Conservation (phyloP, 2,113 vertebrate genomes). For the Deroptyus accipitrinus region DNA sequence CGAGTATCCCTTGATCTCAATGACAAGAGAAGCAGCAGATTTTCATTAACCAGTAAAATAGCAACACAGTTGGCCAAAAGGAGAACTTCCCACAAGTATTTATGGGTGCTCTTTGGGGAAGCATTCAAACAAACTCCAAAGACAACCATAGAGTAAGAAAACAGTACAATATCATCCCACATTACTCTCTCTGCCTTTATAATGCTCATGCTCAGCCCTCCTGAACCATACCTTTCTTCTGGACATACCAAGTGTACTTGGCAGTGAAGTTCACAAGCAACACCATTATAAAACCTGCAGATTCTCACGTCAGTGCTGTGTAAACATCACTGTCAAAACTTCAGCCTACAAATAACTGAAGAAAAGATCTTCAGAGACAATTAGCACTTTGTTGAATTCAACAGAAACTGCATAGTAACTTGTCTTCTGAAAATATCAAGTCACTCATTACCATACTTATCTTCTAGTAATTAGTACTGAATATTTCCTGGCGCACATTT, state of each 20-base stretch:
- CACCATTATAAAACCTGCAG: background rate
- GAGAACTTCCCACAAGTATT: constrained; percentile 22
- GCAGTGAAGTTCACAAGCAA: background rate
- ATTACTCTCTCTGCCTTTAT: background rate
- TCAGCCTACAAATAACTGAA: background rate
- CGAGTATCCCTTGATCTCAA: background rate
- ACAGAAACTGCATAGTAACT: background rate
- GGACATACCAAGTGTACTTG: background rate
- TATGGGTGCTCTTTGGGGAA: constrained; percentile 6
- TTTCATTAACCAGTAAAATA: background rate
- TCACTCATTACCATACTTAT: background rate
- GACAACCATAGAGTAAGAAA: background rate
- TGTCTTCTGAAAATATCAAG: background rate
- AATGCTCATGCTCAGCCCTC: background rate
- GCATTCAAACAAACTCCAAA: background rate
- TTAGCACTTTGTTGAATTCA: background rate
- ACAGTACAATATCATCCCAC: background rate
- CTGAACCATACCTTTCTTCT: background rate
- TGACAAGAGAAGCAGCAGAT: constrained; percentile 9
- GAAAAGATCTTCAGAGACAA: background rate
- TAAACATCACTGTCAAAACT: background rate
- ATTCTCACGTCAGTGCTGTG: background rate
- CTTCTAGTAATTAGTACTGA: background rate
- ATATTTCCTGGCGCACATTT: background rate
- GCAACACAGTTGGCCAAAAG: background rate